A percentile compares a stretch with the other conserved stretches of the same genome.
Conservation (phyloP, 2,797 vertebrate genomes). For the Salmo trutta region DNA sequence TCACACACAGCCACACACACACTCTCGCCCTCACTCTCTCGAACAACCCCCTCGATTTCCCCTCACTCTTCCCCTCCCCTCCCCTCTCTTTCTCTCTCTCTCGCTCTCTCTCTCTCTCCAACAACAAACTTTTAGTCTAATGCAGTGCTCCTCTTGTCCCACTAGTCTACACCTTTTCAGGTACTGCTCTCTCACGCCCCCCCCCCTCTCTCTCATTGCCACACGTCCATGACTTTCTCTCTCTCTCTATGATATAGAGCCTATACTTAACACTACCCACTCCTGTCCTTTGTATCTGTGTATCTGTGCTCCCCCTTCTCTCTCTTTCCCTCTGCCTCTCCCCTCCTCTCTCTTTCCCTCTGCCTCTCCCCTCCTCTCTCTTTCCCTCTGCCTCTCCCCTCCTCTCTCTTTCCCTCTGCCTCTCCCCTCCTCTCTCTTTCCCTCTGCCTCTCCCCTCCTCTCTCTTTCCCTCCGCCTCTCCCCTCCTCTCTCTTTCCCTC, state of each 20-base stretch:
- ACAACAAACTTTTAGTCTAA: conserved; percentile 75
- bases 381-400: conserved; percentile 45
- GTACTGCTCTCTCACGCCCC: conserved; percentile 35
- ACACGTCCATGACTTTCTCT: conserved; percentile 24
- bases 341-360: conserved; percentile 25
- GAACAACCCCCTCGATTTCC: conserved; percentile 40
- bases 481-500: conserved; percentile 24
- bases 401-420: conserved; percentile 27
- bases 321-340: conserved; percentile 44
- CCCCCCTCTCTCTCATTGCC: conserved; percentile 16
- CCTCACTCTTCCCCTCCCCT: conserved; percentile 27
- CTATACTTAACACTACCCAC: not conserved
- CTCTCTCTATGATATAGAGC: conserved; percentile 16
- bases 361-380: conserved; percentile 27
- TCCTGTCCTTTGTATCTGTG: not conserved
- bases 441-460: conserved; percentile 33
- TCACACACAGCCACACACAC: conserved; percentile 34
- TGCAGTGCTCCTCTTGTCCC: conserved; percentile 47
- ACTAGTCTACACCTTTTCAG: conserved; percentile 33
- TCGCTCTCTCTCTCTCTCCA: conserved; percentile 41
- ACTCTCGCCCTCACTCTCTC: conserved; percentile 37
- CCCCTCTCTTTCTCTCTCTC: conserved; percentile 35
- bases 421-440: conserved; percentile 33
- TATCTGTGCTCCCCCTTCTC: conserved; percentile 22
- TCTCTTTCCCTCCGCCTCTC: conserved; percentile 10